These are phyloP conservation scores for Vicugna pacos DNA, from an alignment of 2,113 vertebrate species.

Conservation along the genomic window DNA sequence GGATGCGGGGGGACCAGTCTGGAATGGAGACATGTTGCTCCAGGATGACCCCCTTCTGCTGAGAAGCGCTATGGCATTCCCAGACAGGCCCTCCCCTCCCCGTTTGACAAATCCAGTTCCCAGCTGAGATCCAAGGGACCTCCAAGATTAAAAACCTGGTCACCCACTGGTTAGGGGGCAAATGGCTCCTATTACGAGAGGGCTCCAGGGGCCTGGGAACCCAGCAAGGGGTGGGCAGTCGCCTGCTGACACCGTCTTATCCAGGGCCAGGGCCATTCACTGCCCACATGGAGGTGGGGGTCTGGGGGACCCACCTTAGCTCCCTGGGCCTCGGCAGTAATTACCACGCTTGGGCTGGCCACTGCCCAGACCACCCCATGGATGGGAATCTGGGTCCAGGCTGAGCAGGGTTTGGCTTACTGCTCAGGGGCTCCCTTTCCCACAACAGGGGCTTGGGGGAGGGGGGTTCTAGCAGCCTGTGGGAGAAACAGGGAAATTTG, in stretches of 20 bases:
- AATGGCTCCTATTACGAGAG: conserved; percentile 72
- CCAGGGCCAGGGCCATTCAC: conserved; percentile 71
- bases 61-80: conserved; percentile 62
- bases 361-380: conserved; percentile 67
- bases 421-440: neutral
- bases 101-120: conserved; percentile 53
- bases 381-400: conserved; percentile 49
- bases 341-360: conserved; percentile 75
- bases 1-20: neutral
- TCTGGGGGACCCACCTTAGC: conserved; percentile 62
- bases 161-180: conserved; percentile 77
- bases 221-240: conserved; percentile 60
- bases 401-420: neutral
- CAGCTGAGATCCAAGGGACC: conserved; percentile 61
- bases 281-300: conserved; percentile 33
- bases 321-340: conserved; percentile 75
- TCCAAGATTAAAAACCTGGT: conserved; percentile 78
- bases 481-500: neutral
- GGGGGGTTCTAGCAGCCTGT: accelerated
- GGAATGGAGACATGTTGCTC: neutral
- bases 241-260: conserved; percentile 73
- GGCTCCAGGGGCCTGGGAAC: conserved; percentile 87
- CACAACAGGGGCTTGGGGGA: neutral
- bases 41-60: conserved; percentile 35
- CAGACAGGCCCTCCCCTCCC: conserved; percentile 57